A percentile compares a stretch with the other conserved stretches of the same genome.
These are phyloP conservation scores for Natrix natrix DNA, from an alignment of 2,797 vertebrate species.

Conservation along the genomic window DNA sequence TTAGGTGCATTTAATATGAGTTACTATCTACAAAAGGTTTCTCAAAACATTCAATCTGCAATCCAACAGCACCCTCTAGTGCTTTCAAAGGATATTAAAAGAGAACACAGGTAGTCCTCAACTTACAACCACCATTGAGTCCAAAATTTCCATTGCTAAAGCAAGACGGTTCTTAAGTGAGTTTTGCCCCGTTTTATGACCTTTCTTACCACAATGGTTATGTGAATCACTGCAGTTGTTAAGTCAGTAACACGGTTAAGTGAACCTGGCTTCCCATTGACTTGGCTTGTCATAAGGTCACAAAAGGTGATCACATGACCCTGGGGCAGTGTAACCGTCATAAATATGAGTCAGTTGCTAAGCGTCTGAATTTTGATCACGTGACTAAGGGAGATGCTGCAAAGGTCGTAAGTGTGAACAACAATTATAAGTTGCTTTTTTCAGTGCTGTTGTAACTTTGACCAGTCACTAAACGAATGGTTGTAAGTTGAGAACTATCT, in stretches of 20 bases:
- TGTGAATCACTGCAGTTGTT: not conserved
- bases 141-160: not conserved
- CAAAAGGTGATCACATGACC: not conserved
- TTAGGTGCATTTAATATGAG: not conserved
- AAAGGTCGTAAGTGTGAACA: not conserved
- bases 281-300: not conserved
- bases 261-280: not conserved
- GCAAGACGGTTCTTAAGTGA: not conserved
- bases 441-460: not conserved
- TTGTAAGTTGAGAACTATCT: not conserved
- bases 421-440: not conserved
- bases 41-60: not conserved
- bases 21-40: not conserved
- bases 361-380: not conserved
- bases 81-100: not conserved
- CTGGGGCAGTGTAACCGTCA: not conserved
- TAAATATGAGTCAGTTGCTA: not conserved
- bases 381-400: not conserved
- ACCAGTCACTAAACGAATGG: not conserved
- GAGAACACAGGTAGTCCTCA: not conserved
- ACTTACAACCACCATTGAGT: not conserved
- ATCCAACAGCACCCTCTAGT: slow-evolving; percentile 25
- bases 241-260: not conserved
- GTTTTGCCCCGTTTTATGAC: not conserved
- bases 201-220: not conserved